Conservation (phyloP, 2,797 vertebrate genomes). For the Phoxinus dragarum region DNA sequence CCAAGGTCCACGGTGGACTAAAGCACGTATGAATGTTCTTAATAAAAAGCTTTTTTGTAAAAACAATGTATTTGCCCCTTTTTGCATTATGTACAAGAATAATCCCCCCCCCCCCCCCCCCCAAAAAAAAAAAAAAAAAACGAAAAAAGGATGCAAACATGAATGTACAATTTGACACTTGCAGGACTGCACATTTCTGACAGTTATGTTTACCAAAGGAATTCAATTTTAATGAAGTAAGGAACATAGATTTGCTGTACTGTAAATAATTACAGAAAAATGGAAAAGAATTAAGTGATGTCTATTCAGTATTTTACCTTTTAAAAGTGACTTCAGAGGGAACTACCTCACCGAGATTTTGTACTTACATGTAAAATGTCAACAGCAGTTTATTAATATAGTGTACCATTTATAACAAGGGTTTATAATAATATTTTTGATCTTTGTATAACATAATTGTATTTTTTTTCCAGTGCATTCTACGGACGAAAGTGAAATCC, state of each 20-base stretch:
- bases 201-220: constrained; percentile 87
- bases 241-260: constrained; percentile 81
- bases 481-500: constrained; percentile 80
- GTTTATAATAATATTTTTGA: constrained; percentile 89
- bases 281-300: constrained; percentile 70
- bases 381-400: constrained; percentile 86
- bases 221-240: constrained; percentile 78
- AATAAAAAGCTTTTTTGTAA: constrained; percentile 62
- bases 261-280: constrained; percentile 72
- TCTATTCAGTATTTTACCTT: constrained; percentile 87
- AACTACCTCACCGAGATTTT: constrained; percentile 86
- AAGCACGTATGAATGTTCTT: constrained; percentile 78
- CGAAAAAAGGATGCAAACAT: constrained; percentile 78
- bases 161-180: constrained; percentile 82
- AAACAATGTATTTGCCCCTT: constrained; percentile 68
- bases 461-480: constrained; percentile 85
- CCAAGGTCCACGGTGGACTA: constrained; percentile 59
- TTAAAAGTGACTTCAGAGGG: constrained; percentile 85
- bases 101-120: constrained; percentile 49
- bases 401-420: constrained; percentile 87
- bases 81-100: constrained; percentile 69
- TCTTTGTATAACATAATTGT: constrained; percentile 89
- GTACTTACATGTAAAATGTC: constrained; percentile 84
- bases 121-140: constrained; percentile 63
- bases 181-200: constrained; percentile 83